Conservation (phyloP, 2,888 invertebrate species). For the Habrosyne pyritoides region DNA sequence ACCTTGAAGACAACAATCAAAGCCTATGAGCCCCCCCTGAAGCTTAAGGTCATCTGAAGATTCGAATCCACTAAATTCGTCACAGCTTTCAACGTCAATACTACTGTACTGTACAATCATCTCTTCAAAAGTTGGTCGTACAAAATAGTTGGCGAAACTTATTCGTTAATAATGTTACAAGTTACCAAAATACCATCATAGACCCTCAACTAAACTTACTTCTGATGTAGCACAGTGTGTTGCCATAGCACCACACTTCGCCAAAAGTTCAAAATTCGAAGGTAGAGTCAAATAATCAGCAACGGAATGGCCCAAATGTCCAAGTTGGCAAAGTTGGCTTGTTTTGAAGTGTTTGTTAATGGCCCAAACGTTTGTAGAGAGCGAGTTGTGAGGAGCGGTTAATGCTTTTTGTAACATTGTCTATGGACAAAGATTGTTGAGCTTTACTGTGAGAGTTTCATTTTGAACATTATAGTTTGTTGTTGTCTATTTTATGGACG, state of each 20-base stretch:
- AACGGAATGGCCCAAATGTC: constrained; percentile 26
- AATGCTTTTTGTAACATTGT: not conserved
- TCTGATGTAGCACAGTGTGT: not conserved
- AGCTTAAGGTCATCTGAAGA: too few species aligned
- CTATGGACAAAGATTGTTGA: not conserved
- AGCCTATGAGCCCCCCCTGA: too few species aligned
- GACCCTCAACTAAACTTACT: not conserved
- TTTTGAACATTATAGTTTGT: not conserved
- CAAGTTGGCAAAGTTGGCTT: constrained; percentile 32
- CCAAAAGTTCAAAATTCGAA: not conserved
- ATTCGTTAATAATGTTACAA: too few species aligned
- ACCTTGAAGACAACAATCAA: too few species aligned
- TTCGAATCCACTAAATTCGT: too few species aligned
- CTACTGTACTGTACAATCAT: too few species aligned
- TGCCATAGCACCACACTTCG: not conserved
- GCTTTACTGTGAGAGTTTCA: not conserved
- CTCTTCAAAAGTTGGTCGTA: too few species aligned
- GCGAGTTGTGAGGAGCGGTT: not conserved
- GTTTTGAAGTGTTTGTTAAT: constrained; percentile 22
- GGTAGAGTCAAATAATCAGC: constrained; percentile 30
- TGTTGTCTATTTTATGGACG: not conserved
- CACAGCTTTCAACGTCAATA: too few species aligned
- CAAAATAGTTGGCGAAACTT: too few species aligned
- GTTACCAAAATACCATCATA: not conserved
- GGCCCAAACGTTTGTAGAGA: constrained; percentile 8